Percentiles rank a stretch among this genome's conserved stretches.
phyloP scores from a whole-genome alignment of 2,113 vertebrate species.

The Chlamydotis undulata region DNA sequence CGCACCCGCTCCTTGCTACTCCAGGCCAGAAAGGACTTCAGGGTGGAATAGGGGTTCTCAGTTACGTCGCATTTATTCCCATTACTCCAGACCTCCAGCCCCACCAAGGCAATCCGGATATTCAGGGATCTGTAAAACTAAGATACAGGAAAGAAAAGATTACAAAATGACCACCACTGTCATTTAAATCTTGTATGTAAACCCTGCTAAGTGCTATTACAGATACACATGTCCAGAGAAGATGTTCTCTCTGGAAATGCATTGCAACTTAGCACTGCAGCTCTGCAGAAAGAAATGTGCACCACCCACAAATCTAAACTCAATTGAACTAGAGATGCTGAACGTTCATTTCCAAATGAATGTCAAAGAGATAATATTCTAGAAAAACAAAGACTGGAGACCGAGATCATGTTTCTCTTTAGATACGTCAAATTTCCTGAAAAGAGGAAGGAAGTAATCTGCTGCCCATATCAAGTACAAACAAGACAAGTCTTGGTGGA shows the following conservation, averaged over 20 bases:
- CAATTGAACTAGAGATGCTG: rapidly evolving
- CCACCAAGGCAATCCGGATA: conserved; percentile 92
- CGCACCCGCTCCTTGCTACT: conserved; percentile 84
- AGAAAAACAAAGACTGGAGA: not conserved
- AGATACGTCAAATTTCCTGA: not conserved
- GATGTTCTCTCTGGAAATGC: not conserved
- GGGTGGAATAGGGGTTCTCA: conserved; percentile 89
- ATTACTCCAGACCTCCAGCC: conserved; percentile 91
- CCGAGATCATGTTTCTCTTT: not conserved
- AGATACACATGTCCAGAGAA: not conserved
- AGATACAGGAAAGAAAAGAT: not conserved
- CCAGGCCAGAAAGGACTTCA: conserved; percentile 92
- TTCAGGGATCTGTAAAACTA: conserved; percentile 92
- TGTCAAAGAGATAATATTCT: not conserved
- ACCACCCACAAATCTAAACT: not conserved
- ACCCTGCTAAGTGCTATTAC: not conserved
- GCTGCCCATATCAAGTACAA: not conserved
- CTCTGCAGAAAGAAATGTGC: not conserved
- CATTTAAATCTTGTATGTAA: not conserved
- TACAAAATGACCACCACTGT: not conserved
- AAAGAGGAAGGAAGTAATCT: not conserved
- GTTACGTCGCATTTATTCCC: conserved; percentile 84
- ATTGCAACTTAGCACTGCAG: not conserved
- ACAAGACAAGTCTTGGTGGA: not conserved
- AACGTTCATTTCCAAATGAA: not conserved